Evolutionary conservation across 2,888 invertebrate species (phyloP).

Genomic region (Hoplodrina blanda): DNA sequence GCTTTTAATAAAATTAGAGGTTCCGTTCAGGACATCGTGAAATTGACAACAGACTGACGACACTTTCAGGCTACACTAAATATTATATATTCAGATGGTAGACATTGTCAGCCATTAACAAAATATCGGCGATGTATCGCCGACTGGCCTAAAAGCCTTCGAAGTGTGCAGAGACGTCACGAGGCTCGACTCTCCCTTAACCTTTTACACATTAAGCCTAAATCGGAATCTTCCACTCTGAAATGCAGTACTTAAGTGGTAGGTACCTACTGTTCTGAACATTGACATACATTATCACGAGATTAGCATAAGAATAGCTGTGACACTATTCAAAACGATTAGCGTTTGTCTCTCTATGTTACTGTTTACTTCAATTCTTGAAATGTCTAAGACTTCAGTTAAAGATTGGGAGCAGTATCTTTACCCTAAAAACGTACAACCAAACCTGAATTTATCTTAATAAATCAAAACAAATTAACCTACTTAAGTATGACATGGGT

Average conservation of each 20-base stretch:
- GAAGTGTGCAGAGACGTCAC: not conserved
- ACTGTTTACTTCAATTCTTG: not conserved
- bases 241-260: not conserved
- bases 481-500: not conserved
- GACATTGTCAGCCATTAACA: not conserved
- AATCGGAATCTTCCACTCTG: not conserved
- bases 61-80: too few relatives aligned
- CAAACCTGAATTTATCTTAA: not conserved
- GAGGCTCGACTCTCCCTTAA: not conserved
- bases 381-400: not conserved
- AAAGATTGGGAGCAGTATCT: not conserved
- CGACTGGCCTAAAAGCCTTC: not conserved
- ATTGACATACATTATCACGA: not conserved
- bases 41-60: too few relatives aligned
- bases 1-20: too few relatives aligned
- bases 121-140: too few relatives aligned
- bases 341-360: not conserved
- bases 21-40: too few relatives aligned
- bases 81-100: too few relatives aligned
- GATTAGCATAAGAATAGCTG: not conserved
- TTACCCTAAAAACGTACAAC: not conserved
- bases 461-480: not conserved
- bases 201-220: conserved; percentile 15
- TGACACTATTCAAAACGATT: not conserved
- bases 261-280: not conserved